These are phyloP conservation scores for Vollenhovia emeryi DNA, from an alignment of 1,140 invertebrate genomes.

Conservation along the genomic window DNA sequence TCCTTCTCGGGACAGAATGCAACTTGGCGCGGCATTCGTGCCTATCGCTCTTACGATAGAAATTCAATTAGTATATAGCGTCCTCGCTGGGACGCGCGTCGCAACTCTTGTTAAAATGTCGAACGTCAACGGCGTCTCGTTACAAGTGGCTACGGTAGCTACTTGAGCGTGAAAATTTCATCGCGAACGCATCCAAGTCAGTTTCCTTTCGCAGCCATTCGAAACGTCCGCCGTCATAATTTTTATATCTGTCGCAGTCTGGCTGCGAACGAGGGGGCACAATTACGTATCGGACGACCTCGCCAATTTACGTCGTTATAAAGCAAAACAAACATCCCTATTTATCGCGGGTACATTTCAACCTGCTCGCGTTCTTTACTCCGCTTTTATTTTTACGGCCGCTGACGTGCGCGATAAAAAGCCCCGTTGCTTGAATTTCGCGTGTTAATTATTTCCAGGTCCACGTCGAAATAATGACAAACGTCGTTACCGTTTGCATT, in stretches of 20 bases:
- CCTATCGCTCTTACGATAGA: neutral
- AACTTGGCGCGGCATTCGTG: conserved; percentile 3
- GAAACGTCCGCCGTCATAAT: neutral
- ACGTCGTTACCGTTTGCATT: neutral
- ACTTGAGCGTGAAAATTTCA: neutral
- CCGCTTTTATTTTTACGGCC: neutral
- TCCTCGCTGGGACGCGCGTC: neutral
- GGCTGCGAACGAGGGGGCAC: neutral
- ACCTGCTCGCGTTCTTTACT: neutral
- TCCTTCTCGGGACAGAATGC: conserved; percentile 4
- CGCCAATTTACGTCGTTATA: conserved; percentile 4
- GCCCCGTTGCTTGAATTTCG: conserved; percentile 15
- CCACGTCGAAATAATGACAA: conserved; percentile 40
- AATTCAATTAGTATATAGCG: conserved; percentile 30
- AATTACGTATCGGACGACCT: neutral
- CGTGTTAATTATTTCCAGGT: conserved; percentile 21
- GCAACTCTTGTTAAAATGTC: conserved; percentile 32
- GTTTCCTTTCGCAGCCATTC: conserved; percentile 4
- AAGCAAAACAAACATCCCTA: neutral
- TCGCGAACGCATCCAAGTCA: neutral
- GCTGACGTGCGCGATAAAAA: neutral
- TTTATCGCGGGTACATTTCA: conserved; percentile 18
- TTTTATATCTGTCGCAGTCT: neutral
- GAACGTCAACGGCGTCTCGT: conserved; percentile 7
- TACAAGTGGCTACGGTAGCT: neutral